Evolutionary conservation across 1,140 invertebrate species (phyloP).

Genomic region (Achatina immaculata): DNA sequence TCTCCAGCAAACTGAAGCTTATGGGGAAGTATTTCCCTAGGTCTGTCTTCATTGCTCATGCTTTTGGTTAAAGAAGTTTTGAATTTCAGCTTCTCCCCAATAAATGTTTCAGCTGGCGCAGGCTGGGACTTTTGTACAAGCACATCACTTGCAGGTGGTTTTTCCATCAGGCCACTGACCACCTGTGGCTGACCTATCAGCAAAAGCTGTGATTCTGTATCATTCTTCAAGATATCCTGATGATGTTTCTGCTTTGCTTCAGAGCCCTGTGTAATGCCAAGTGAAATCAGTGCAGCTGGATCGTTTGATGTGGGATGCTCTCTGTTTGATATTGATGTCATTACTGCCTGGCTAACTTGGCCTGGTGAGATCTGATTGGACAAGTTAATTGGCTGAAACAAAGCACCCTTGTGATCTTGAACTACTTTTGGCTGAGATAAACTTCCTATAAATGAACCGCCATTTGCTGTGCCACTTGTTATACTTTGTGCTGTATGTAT

Average conservation of each 20-base stretch:
- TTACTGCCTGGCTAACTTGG: no score
- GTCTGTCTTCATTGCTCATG: neutral
- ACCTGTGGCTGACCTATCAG: slow-evolving; percentile 13
- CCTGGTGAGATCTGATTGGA: neutral
- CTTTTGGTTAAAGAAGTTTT: neutral
- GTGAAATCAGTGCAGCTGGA: neutral
- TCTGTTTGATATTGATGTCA: no score
- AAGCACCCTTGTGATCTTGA: no score
- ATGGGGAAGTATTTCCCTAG: neutral
- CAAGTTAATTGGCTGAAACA: neutral
- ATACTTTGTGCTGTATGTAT: neutral
- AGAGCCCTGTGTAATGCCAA: neutral
- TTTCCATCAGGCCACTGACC: neutral
- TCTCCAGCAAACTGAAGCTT: neutral
- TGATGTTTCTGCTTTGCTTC: neutral
- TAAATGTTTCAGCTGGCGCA: neutral
- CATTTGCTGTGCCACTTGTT: neutral
- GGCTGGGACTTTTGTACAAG: no score
- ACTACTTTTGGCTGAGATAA: neutral
- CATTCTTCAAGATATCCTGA: neutral
- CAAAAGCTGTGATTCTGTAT: neutral
- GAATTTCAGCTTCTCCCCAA: neutral
- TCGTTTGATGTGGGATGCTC: neutral
- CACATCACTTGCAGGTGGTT: no score
- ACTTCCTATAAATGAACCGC: neutral